These are phyloP conservation scores for Procambarus virginalis DNA, from an alignment of 1,140 invertebrate genomes.

Conservation along the genomic window DNA sequence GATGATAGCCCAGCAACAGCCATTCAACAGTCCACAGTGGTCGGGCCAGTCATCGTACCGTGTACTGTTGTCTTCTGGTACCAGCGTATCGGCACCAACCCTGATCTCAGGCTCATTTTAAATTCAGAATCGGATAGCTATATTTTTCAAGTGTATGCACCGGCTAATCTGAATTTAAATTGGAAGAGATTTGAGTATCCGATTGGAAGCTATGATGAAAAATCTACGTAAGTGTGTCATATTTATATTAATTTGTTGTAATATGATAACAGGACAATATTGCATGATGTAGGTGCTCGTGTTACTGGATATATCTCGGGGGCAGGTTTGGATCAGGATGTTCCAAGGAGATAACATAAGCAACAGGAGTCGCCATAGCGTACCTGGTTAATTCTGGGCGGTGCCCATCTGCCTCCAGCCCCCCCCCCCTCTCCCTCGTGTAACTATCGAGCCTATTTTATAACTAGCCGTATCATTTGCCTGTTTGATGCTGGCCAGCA, in stretches of 20 bases:
- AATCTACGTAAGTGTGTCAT: background rate
- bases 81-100: background rate
- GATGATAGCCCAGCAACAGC: background rate
- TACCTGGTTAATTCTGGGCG: no score
- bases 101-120: background rate
- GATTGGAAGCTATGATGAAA: background rate
- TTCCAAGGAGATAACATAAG: no score
- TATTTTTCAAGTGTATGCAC: background rate
- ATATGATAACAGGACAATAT: background rate
- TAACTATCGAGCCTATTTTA: no score
- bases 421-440: no score
- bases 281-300: no score
- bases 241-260: background rate
- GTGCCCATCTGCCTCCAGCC: no score
- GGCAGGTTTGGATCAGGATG: no score
- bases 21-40: background rate
- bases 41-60: background rate
- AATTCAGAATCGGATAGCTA: background rate
- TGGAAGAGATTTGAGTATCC: background rate
- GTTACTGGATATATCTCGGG: no score
- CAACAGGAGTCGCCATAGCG: no score
- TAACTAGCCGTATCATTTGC: no score
- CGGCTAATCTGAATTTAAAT: background rate
- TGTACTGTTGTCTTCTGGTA: background rate
- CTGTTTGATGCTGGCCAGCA: no score